phyloP scores from a whole-genome alignment of 2,113 vertebrate species.

The Oreotragus oreotragus region DNA sequence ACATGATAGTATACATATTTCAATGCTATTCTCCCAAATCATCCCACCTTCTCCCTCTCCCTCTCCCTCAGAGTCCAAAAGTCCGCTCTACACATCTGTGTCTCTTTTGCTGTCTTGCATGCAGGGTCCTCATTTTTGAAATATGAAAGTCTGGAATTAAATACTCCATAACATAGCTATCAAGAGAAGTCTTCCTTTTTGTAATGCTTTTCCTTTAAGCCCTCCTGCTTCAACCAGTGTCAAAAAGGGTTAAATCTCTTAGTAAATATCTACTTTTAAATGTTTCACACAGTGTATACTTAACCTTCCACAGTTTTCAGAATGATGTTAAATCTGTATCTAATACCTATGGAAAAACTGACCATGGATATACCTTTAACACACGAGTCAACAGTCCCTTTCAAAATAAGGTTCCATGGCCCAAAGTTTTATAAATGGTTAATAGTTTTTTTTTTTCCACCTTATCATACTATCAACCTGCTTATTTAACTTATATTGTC shows the following conservation, averaged over 20 bases:
- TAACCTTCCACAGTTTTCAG: background rate
- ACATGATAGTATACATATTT: too few relatives aligned
- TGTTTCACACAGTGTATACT: background rate
- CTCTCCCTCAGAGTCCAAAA: too few relatives aligned
- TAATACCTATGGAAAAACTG: background rate
- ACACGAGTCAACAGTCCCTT: background rate
- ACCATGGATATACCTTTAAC: background rate
- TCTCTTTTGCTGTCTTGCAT: too few relatives aligned
- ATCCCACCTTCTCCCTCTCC: too few relatives aligned
- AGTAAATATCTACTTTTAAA: background rate
- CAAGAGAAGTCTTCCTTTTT: background rate
- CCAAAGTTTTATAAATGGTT: background rate
- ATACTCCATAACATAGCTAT: background rate
- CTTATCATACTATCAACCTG: background rate
- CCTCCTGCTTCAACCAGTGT: background rate
- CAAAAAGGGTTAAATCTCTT: background rate
- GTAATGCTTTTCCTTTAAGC: background rate
- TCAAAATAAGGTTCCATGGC: background rate
- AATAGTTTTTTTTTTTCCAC: background rate
- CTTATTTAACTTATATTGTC: background rate
- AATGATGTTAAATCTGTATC: background rate
- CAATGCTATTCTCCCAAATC: too few relatives aligned
- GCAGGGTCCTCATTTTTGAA: slow-evolving; percentile 37
- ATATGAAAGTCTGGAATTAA: background rate
- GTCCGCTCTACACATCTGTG: too few relatives aligned